Evolutionary conservation across 2,113 vertebrate species (phyloP).

Genomic region (Protomyctophum bolini): DNA sequence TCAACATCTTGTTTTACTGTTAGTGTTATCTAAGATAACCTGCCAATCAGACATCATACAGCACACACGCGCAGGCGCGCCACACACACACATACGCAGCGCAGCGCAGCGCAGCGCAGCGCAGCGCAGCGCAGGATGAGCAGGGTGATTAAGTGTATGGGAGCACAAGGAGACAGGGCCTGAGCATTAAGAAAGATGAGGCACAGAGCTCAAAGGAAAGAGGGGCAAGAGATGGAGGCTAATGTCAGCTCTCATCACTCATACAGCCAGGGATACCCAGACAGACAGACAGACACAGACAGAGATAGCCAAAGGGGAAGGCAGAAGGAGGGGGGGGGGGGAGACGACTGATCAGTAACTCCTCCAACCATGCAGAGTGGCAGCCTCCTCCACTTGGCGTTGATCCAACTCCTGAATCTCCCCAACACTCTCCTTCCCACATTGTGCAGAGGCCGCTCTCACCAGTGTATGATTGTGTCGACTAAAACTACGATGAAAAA

Average conservation of each 20-base stretch:
- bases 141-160: slow-evolving; percentile 44
- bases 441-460: too few relatives aligned
- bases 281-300: slow-evolving; percentile 1
- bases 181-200: slow-evolving; percentile 54
- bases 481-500: too few relatives aligned
- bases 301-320: background rate
- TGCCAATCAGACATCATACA: background rate
- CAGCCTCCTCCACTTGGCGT: too few relatives aligned
- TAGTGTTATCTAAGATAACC: background rate
- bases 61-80: background rate
- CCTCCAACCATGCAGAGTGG: too few relatives aligned
- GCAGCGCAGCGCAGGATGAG: background rate
- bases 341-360: background rate
- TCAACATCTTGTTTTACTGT: background rate
- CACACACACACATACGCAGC: background rate
- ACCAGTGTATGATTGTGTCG: too few relatives aligned
- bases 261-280: slow-evolving; percentile 41
- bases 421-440: too few relatives aligned
- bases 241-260: slow-evolving; percentile 72
- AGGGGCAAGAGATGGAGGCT: slow-evolving; percentile 60
- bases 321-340: slow-evolving; percentile 2
- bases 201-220: slow-evolving; percentile 49
- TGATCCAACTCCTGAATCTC: too few relatives aligned
- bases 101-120: too few relatives aligned
- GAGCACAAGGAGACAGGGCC: slow-evolving; percentile 31